Evolutionary conservation across 2,888 invertebrate species (phyloP).

Genomic region (Ornithoptera alexandrae): DNA sequence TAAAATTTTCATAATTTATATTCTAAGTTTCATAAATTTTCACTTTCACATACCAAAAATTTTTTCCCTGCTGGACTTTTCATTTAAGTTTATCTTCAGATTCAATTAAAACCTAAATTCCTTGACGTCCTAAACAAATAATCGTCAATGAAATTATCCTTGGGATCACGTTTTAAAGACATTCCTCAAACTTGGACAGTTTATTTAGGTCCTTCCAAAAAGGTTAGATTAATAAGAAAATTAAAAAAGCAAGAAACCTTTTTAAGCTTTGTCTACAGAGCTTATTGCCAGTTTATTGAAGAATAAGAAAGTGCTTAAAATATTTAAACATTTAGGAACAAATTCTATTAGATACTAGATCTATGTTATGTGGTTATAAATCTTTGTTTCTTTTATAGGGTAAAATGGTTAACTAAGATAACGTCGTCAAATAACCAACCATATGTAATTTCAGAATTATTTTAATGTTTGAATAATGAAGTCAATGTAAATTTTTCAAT

Average conservation of each 20-base stretch:
- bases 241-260: neutral
- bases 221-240: conserved; percentile 6
- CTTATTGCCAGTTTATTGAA: neutral
- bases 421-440: too few relatives aligned
- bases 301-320: neutral
- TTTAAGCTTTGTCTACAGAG: neutral
- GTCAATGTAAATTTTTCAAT: too few relatives aligned
- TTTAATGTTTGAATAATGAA: too few relatives aligned
- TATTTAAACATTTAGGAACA: too few relatives aligned
- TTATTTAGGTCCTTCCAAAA: conserved; percentile 10
- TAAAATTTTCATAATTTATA: too few relatives aligned
- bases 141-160: conserved; percentile 29
- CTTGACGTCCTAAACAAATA: conserved; percentile 34
- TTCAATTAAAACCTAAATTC: conserved; percentile 32
- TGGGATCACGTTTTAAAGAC: conserved; percentile 9
- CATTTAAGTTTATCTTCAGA: conserved; percentile 16
- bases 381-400: too few relatives aligned
- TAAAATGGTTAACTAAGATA: too few relatives aligned
- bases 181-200: conserved; percentile 5
- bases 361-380: too few relatives aligned
- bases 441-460: too few relatives aligned
- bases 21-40: too few relatives aligned
- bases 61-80: neutral
- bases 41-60: too few relatives aligned
- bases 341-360: too few relatives aligned